These are phyloP conservation scores for Monomorium pharaonis DNA, from an alignment of 1,140 invertebrate genomes.

Conservation along the genomic window DNA sequence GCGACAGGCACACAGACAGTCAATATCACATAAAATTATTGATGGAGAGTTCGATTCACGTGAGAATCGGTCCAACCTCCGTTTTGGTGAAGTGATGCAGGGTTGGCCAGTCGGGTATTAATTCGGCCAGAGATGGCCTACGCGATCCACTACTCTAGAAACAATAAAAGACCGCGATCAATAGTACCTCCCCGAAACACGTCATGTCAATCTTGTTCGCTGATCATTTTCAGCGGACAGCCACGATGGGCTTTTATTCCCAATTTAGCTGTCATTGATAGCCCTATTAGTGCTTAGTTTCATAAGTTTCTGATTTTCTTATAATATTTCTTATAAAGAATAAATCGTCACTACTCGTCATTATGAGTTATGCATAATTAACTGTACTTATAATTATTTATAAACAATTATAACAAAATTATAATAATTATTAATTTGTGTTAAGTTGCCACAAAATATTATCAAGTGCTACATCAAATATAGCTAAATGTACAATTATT, in stretches of 20 bases:
- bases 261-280: background rate
- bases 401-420: conserved; percentile 6
- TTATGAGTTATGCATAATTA: conserved; percentile 30
- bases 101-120: conserved; percentile 98
- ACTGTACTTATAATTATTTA: conserved; percentile 1
- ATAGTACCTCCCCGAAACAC: conserved; percentile 42
- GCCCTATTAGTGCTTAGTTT: background rate
- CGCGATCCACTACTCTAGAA: conserved; percentile 89
- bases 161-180: conserved; percentile 70
- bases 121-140: conserved; percentile 95
- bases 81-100: conserved; percentile 93
- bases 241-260: background rate
- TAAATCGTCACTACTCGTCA: conserved; percentile 15
- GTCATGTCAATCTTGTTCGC: conserved; percentile 22
- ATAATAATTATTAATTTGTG: conserved; percentile 7
- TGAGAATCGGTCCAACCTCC: conserved; percentile 88
- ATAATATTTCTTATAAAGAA: no score
- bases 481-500: background rate
- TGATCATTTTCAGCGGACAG: background rate
- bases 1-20: conserved; percentile 50
- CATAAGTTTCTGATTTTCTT: conserved; percentile 1
- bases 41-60: conserved; percentile 32
- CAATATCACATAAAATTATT: conserved; percentile 64
- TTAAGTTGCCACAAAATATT: background rate
- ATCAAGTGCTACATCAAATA: background rate